These are phyloP conservation scores for Seladonia tumulorum DNA, from an alignment of 2,888 invertebrate genomes.

Conservation along the genomic window DNA sequence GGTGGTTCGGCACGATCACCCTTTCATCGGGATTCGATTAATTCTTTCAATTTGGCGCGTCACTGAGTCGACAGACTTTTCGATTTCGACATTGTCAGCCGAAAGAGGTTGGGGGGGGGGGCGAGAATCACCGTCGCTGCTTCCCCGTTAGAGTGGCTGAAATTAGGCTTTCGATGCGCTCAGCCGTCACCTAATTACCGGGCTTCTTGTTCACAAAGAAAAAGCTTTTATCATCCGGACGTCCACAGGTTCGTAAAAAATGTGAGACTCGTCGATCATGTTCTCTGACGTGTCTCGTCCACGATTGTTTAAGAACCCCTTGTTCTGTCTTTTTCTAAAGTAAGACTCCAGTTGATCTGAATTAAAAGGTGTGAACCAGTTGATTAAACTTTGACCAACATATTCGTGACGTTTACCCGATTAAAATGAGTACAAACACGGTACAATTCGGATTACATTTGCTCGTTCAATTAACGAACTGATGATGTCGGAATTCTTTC, in stretches of 20 bases:
- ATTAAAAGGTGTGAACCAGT: not conserved
- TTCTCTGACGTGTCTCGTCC: too few species aligned
- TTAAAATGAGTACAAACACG: not conserved
- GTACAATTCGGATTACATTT: not conserved
- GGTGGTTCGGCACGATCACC: conserved; percentile 30
- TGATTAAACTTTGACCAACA: not conserved
- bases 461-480: too few species aligned
- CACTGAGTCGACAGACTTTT: not conserved
- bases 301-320: not conserved
- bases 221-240: not conserved
- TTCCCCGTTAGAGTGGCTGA: not conserved
- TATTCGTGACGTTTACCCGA: not conserved
- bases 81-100: not conserved
- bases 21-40: conserved; percentile 30
- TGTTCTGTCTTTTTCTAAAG: not conserved
- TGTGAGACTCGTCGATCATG: not conserved
- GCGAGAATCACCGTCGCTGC: not conserved
- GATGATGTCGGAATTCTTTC: too few species aligned
- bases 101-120: too few species aligned
- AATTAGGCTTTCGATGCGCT: conserved; percentile 7
- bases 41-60: conserved; percentile 10
- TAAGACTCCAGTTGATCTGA: not conserved
- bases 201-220: not conserved
- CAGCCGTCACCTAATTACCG: not conserved
- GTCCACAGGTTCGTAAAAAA: not conserved